Percentiles rank a stretch among this genome's conserved stretches.
These are phyloP conservation scores for Latheticus oryzae DNA, from an alignment of 2,888 invertebrate species.

Conservation along the genomic window DNA sequence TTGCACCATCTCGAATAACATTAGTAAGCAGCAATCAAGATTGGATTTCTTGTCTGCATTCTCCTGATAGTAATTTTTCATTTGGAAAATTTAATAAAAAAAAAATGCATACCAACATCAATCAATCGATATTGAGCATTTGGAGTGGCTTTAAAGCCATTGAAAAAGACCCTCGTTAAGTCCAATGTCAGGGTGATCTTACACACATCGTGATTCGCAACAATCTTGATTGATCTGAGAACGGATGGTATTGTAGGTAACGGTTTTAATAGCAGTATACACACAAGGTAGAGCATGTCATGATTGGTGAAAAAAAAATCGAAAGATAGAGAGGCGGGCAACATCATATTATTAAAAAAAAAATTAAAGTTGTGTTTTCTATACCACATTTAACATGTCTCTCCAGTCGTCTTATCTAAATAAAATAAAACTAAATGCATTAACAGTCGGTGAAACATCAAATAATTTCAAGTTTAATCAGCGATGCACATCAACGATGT, in stretches of 20 bases:
- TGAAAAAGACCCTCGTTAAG: slow-evolving; percentile 17
- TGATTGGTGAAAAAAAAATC: slow-evolving; percentile 50
- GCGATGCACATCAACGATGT: slow-evolving; percentile 33
- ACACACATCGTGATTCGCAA: slow-evolving; percentile 40
- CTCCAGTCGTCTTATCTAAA: slow-evolving; percentile 50
- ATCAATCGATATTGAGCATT: too few relatives aligned
- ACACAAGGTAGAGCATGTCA: slow-evolving; percentile 44
- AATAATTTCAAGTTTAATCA: slow-evolving; percentile 47
- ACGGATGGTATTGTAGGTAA: slow-evolving; percentile 45
- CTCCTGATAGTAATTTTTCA: too few relatives aligned
- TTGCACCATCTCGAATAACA: too few relatives aligned
- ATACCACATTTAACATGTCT: slow-evolving; percentile 56
- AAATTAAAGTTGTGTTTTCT: slow-evolving; percentile 52
- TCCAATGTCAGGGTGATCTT: slow-evolving; percentile 21
- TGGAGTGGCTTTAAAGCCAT: too few relatives aligned
- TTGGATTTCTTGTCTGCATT: too few relatives aligned
- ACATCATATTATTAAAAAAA: too few relatives aligned
- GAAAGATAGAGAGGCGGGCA: slow-evolving; percentile 52
- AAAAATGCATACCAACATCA: too few relatives aligned
- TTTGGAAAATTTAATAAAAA: too few relatives aligned
- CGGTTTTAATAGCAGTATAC: slow-evolving; percentile 53
- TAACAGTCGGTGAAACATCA: slow-evolving; percentile 53
- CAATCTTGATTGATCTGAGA: slow-evolving; percentile 49
- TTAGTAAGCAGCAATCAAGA: too few relatives aligned
- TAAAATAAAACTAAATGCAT: slow-evolving; percentile 46